These are phyloP conservation scores for Phalloptychus januarius DNA, from an alignment of 2,797 vertebrate genomes.

Conservation along the genomic window DNA sequence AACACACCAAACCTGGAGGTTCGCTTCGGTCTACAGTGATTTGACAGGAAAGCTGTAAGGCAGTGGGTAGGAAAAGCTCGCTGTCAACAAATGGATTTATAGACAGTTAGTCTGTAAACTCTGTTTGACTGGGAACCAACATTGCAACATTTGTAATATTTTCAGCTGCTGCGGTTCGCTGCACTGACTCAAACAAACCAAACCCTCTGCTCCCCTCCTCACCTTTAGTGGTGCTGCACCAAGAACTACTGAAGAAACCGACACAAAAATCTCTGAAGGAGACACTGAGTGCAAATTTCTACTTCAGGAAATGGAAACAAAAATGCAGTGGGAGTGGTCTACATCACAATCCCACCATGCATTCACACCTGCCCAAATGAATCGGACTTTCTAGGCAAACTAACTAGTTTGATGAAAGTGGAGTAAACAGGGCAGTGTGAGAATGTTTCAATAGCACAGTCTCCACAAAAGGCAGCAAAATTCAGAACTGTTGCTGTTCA, in stretches of 20 bases:
- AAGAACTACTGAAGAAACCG: neutral
- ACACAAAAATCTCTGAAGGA: neutral
- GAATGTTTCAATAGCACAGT: neutral
- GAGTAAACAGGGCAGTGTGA: neutral
- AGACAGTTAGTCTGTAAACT: neutral
- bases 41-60: neutral
- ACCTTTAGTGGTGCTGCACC: neutral
- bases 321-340: too few species aligned
- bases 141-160: neutral
- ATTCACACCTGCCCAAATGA: neutral
- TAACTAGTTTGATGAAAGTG: neutral
- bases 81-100: too few species aligned
- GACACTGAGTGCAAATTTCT: too few species aligned
- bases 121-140: neutral
- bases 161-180: neutral
- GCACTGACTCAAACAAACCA: neutral
- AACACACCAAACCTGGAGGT: neutral
- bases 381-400: neutral
- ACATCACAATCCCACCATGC: neutral
- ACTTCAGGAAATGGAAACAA: too few species aligned
- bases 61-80: neutral
- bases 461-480: neutral
- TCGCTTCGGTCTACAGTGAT: neutral
- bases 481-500: neutral
- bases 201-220: neutral